Evolutionary conservation across 30 jellyfish, hydroid and myxozoan species (phyloP), one percentile per base, ranked within the genome.

Genomic region (Phacellophora camtschatica): DNA sequence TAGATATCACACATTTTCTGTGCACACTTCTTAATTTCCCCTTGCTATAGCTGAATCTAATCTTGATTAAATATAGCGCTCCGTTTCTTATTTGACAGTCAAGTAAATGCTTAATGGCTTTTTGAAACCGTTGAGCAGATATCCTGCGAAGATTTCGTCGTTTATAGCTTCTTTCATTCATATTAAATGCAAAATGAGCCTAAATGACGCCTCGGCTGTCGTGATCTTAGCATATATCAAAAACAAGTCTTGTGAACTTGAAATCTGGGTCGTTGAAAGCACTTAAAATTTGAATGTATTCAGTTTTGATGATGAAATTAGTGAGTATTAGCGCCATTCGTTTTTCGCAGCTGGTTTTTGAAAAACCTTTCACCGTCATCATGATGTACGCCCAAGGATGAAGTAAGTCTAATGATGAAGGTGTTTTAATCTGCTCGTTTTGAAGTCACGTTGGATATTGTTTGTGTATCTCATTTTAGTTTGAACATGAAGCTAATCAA

Each of bases 241-340:
- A 42, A 23, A 36, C 66, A 30, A 20, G 23, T 48, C 86, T 73
- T 73, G 86, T 53, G 86, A 73, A 73, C 74, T 50, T 12, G n/a
- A 73, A 73, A 73, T 34, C 74, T 73, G 86, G 74, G 9, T 73
- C 86, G n/a, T 73, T 51, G 24, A 73, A 34, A 32, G 42, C 88
- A 35, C 71, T 76, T 58, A 23, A 34, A n/a, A n/a, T 58, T 56
- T 62, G 80, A 55, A 27, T 76, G 18, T 76, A 76, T 76, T 57
- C 88, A 73, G 27, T n/a, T n/a, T n/a, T n/a, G n/a, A n/a, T n/a
- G n/a, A n/a, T n/a, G n/a, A n/a, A n/a, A n/a, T n/a, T n/a, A n/a
- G 7, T 28, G 6, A 29, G 50, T 53, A 59, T 53, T 53, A 29
- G 74, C 51, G 5, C 50, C 19, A 5, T 59, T 29, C 6, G 24